phyloP scores from a whole-genome alignment of 2,113 vertebrate species.

The Aramus guarauna region DNA sequence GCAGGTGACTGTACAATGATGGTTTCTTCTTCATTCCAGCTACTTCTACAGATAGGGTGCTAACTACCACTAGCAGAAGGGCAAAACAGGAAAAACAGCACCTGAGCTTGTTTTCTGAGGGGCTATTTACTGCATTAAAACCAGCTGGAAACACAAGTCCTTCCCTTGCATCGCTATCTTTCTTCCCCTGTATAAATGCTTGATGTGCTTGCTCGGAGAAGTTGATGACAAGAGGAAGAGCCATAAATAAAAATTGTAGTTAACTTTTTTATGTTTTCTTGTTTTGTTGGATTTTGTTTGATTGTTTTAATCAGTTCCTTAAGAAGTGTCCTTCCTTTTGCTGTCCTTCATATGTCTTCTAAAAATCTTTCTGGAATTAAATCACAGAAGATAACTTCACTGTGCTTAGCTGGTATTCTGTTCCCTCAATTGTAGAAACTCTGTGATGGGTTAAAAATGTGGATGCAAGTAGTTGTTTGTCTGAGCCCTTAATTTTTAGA shows the following conservation, averaged over 20 bases:
- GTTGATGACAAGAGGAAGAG: neutral
- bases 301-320: neutral
- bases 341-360: neutral
- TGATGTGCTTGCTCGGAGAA: neutral
- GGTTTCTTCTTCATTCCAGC: neutral
- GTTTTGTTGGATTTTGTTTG: neutral
- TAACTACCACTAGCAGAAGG: neutral
- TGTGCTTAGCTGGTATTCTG: neutral
- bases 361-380: neutral
- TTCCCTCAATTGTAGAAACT: neutral
- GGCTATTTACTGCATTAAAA: neutral
- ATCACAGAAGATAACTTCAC: neutral
- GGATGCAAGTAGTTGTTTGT: neutral
- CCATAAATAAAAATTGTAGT: neutral
- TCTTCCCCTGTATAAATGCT: neutral
- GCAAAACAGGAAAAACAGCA: neutral
- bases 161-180: neutral
- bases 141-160: neutral
- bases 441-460: neutral
- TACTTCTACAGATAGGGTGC: neutral
- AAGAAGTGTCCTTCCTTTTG: neutral
- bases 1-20: neutral
- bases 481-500: slow-evolving; percentile 21
- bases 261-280: neutral
- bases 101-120: neutral